Conservation (phyloP, 2,888 invertebrate species). For the Drosophila cognata region DNA sequence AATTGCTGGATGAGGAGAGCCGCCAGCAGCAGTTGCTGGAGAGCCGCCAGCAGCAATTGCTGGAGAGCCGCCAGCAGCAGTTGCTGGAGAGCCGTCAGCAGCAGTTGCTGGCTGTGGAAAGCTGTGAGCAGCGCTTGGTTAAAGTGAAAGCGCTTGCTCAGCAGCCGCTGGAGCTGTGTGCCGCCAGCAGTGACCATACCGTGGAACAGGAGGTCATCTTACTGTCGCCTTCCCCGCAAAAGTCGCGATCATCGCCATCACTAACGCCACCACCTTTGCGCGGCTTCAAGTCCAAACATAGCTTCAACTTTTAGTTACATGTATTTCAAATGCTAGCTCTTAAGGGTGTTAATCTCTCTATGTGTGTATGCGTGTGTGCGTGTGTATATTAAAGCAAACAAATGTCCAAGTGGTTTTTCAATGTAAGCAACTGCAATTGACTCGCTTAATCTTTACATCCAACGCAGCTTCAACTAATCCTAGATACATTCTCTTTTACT, state of each 20-base stretch:
- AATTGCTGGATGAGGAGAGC: background rate
- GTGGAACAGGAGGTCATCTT: background rate
- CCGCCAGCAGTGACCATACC: slow-evolving; percentile 2
- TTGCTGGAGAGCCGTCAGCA: slow-evolving; percentile 3
- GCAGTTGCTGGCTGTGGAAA: background rate
- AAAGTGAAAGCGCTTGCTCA: background rate
- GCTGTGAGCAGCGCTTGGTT: slow-evolving; percentile 2
- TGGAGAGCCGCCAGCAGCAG: slow-evolving; percentile 4
- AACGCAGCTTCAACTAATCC: background rate
- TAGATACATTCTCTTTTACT: background rate
- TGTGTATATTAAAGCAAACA: slow-evolving; percentile 54
- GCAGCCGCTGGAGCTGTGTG: slow-evolving; percentile 1
- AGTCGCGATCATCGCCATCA: slow-evolving; percentile 1
- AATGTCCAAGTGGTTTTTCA: slow-evolving; percentile 57
- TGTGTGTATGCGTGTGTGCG: background rate
- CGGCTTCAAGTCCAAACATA: slow-evolving; percentile 52
- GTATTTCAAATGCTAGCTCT: slow-evolving; percentile 34
- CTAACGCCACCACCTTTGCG: slow-evolving; percentile 51
- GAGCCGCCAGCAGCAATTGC: background rate
- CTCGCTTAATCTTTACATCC: background rate
- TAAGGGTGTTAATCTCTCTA: slow-evolving; percentile 49
- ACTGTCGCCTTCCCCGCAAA: slow-evolving; percentile 4
- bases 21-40: background rate
- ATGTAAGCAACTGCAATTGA: slow-evolving; percentile 23
- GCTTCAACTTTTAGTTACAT: slow-evolving; percentile 47